These are phyloP conservation scores for Tachycineta bicolor DNA, from an alignment of 2,113 vertebrate genomes.

Conservation along the genomic window DNA sequence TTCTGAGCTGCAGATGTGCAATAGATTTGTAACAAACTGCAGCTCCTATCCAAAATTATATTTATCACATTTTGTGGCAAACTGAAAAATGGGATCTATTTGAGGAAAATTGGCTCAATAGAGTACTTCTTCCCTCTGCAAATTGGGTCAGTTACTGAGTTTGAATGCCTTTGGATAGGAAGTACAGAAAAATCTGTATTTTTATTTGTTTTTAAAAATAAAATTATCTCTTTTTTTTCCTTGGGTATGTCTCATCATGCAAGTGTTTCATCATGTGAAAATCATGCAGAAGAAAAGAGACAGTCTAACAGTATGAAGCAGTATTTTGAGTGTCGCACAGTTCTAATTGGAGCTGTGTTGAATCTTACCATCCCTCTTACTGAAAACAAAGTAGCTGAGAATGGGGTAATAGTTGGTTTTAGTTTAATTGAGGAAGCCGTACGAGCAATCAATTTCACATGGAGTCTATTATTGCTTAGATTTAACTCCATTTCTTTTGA, in stretches of 20 bases:
- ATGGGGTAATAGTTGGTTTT: not conserved
- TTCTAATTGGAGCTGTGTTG: not conserved
- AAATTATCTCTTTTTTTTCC: not conserved
- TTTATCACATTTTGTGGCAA: constrained; percentile 23
- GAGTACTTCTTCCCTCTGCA: not conserved
- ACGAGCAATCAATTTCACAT: not conserved
- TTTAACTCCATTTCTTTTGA: not conserved
- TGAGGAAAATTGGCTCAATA: not conserved
- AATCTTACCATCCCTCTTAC: not conserved
- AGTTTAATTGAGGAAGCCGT: not conserved
- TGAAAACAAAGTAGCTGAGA: not conserved
- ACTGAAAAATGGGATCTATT: constrained; percentile 15
- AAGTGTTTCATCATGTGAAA: not conserved
- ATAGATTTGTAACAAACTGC: constrained; percentile 38
- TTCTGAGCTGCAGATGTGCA: constrained; percentile 50
- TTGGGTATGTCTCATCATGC: not conserved
- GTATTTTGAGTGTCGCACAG: not conserved
- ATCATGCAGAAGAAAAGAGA: not conserved
- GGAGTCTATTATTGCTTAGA: not conserved
- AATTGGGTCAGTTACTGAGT: not conserved
- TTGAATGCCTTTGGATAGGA: not conserved
- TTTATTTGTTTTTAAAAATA: not conserved
- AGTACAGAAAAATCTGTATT: not conserved
- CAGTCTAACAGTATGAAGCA: not conserved
- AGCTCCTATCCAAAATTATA: constrained; percentile 19